Evolutionary conservation across 2,113 vertebrate genomes (phyloP).

Genomic region (Malurus alboscapulatus): DNA sequence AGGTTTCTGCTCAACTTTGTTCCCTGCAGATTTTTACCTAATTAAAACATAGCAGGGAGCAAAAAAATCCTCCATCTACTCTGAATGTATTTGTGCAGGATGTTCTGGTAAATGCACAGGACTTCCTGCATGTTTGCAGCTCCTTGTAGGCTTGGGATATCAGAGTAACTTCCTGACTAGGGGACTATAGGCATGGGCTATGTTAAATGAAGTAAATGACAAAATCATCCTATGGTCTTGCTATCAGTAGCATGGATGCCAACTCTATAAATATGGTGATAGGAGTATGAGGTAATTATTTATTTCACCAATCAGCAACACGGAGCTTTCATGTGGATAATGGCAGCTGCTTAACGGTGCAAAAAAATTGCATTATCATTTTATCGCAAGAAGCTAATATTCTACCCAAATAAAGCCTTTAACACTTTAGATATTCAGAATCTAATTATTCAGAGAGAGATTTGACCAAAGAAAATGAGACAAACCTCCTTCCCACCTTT

Average conservation of each 20-base stretch:
- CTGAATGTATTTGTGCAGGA: neutral
- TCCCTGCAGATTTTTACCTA: constrained; percentile 9
- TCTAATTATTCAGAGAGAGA: neutral
- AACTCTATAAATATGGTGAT: neutral
- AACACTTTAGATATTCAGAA: neutral
- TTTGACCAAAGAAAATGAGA: neutral
- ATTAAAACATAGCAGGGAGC: neutral
- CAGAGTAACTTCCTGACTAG: neutral
- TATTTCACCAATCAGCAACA: neutral
- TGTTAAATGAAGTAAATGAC: neutral
- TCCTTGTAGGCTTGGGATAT: neutral
- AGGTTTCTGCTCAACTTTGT: constrained; percentile 13
- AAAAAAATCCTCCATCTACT: neutral
- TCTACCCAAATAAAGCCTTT: constrained; percentile 21
- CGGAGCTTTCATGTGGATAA: neutral
- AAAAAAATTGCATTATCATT: neutral
- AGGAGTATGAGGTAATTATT: neutral
- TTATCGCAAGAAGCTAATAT: neutral
- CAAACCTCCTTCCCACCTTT: neutral
- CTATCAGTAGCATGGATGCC: neutral
- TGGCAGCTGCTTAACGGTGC: neutral
- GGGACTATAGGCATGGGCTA: neutral
- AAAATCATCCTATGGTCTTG: neutral
- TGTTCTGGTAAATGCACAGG: neutral
- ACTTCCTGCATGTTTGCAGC: neutral